Evolutionary conservation across 64 coral and sea anemone species (phyloP), one percentile per base, ranked within the genome.

Genomic region (Astreopora myriophthalma): DNA sequence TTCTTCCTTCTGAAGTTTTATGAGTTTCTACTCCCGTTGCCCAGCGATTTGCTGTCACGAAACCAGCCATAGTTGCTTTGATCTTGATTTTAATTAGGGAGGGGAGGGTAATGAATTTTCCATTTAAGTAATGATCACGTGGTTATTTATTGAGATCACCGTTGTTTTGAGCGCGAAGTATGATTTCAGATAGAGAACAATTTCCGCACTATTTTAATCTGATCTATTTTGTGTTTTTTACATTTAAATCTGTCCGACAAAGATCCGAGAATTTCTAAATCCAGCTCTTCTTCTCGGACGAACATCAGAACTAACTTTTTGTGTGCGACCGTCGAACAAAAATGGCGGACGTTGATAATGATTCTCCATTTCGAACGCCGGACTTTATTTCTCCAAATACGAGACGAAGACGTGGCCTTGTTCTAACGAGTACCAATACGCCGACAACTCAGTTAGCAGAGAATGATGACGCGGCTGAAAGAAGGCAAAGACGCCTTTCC

Each of bases 401-500:
- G 61, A 85, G 91, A 80, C 88, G 95, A 65, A 61, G 91, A 17
- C 87, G 95, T 46, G 85, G 79, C 44, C 55, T 85, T 63, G 46
- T 87, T 49, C 33, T 85, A 16, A 68, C 52, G 20, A 72, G 71
- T 27, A 93, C 74, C 1, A 90, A 64, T 31, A 93, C 86, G 5
- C 87, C 91, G 17, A 64, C 58, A 76, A 86, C 71, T 44, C 51
- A 90, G 20, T 65, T 91, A 86, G 66, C 91, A 76, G 73, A 64
- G 75, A 96, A 96, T 90, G 95, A 96, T n/a, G 95, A 96, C 22
- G 87, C 77, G 16, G 92, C 87, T 22, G 95, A 96, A 66, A 94
- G 76, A 27, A 96, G 91, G 39, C 95, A 94, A 40, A 85, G 91
- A 66, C 16, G 88, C 42, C 46, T 96, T 68, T 96, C 91, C 3